Conservation (phyloP, 2,888 invertebrate species). For the Nematopogon swammerdamellus region DNA sequence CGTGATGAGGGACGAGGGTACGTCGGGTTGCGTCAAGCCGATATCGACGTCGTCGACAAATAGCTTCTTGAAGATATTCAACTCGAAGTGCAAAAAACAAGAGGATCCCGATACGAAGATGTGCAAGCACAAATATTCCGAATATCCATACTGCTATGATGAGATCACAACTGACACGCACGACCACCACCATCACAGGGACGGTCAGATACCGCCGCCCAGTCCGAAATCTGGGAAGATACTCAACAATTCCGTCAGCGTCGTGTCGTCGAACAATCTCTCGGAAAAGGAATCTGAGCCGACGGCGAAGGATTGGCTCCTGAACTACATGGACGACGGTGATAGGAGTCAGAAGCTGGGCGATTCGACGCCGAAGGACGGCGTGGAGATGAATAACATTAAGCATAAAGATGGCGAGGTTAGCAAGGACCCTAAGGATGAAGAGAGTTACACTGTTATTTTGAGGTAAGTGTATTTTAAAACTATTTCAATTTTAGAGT, state of each 20-base stretch:
- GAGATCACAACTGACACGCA: constrained; percentile 76
- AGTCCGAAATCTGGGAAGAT: constrained; percentile 40
- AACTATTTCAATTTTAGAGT: too few relatives aligned
- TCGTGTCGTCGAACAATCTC: constrained; percentile 44
- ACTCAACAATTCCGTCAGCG: constrained; percentile 43
- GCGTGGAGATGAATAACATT: constrained; percentile 48
- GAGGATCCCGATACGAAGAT: constrained; percentile 60
- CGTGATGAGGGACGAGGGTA: constrained; percentile 68
- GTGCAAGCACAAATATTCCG: constrained; percentile 87
- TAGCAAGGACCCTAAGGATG: constrained; percentile 50
- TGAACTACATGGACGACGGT: constrained; percentile 5
- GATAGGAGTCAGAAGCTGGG: constrained; percentile 6
- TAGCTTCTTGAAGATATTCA: constrained; percentile 37
- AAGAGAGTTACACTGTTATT: constrained; percentile 75
- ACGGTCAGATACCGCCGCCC: constrained; percentile 35
- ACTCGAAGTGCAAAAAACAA: constrained; percentile 23
- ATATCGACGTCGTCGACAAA: constrained; percentile 41
- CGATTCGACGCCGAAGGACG: constrained; percentile 40
- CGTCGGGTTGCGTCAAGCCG: constrained; percentile 37
- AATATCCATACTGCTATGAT: constrained; percentile 84
- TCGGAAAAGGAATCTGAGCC: constrained; percentile 23
- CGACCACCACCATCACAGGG: constrained; percentile 56
- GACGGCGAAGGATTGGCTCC: constrained; percentile 10
- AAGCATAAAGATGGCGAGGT: constrained; percentile 40
- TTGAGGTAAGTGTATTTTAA: constrained; percentile 46